Evolutionary conservation across 2,797 vertebrate genomes (phyloP).

Genomic region (Melanotaenia nigrans): DNA sequence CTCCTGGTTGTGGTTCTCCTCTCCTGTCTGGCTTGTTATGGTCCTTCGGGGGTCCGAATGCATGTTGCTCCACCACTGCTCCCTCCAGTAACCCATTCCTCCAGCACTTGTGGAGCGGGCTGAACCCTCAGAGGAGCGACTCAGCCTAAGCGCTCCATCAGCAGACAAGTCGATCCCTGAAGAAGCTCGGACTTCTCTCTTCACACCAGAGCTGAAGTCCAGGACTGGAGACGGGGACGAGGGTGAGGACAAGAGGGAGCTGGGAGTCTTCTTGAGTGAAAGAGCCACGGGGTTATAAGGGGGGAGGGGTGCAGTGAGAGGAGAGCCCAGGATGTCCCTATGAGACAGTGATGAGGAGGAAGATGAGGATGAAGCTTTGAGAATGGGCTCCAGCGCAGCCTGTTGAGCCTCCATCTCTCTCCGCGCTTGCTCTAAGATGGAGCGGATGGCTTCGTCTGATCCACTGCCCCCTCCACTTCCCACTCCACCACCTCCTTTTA

Average conservation of each 20-base stretch:
- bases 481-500: constrained; percentile 80
- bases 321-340: constrained; percentile 79
- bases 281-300: constrained; percentile 90
- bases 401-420: constrained; percentile 97
- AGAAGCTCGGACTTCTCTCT: constrained; percentile 86
- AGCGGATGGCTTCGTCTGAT: constrained; percentile 94
- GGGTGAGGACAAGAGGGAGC: constrained; percentile 80
- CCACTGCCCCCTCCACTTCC: constrained; percentile 78
- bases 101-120: constrained; percentile 74
- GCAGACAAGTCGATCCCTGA: constrained; percentile 82
- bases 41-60: constrained; percentile 86
- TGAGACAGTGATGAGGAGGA: constrained; percentile 84
- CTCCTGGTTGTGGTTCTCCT: constrained; percentile 83
- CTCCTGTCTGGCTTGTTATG: constrained; percentile 78
- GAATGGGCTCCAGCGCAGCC: constrained; percentile 90
- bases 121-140: constrained; percentile 68
- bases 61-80: constrained; percentile 93
- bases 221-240: constrained; percentile 83
- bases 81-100: constrained; percentile 90
- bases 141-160: constrained; percentile 85
- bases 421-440: constrained; percentile 95
- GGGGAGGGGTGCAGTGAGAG: constrained; percentile 82
- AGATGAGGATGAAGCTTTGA: constrained; percentile 89
- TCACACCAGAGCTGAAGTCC: constrained; percentile 87
- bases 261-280: constrained; percentile 90